These are phyloP conservation scores for Hippoglossus hippoglossus DNA, from an alignment of 2,797 vertebrate species.

Conservation along the genomic window DNA sequence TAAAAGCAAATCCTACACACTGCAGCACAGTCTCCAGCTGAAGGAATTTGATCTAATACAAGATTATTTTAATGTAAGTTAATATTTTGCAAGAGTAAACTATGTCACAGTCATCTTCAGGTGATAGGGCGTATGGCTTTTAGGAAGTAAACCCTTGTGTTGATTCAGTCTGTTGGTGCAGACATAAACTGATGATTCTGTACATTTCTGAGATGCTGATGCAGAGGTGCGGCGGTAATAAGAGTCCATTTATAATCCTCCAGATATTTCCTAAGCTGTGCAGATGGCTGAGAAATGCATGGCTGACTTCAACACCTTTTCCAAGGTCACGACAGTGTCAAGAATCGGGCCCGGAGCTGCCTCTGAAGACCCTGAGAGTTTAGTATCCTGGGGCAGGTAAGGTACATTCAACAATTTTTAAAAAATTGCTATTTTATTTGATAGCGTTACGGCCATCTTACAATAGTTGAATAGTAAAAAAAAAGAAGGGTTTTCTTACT, in stretches of 20 bases:
- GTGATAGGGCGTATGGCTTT: conserved; percentile 12
- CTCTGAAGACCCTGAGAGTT: neutral
- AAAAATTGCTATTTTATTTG: too few relatives aligned
- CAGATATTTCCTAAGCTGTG: conserved; percentile 68
- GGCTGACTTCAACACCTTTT: conserved; percentile 4
- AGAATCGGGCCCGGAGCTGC: neutral
- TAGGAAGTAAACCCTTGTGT: conserved; percentile 28
- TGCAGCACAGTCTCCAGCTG: neutral
- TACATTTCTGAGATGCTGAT: conserved; percentile 49
- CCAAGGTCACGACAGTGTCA: neutral
- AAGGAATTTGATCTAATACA: conserved; percentile 50
- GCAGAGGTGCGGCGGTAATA: conserved; percentile 35
- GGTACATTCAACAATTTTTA: too few relatives aligned
- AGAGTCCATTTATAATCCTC: conserved; percentile 4
- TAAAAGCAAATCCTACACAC: neutral
- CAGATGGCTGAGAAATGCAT: neutral
- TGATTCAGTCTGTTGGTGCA: conserved; percentile 43
- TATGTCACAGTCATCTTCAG: neutral
- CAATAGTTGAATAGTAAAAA: too few relatives aligned
- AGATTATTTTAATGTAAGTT: neutral
- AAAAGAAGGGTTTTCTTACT: too few relatives aligned
- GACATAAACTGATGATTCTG: conserved; percentile 28
- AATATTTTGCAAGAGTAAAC: neutral
- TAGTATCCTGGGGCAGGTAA: too few relatives aligned
- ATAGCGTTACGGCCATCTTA: too few relatives aligned